These are phyloP conservation scores for Eueremaeus valkanovi DNA, from an alignment of 2,888 invertebrate species.

Conservation along the genomic window DNA sequence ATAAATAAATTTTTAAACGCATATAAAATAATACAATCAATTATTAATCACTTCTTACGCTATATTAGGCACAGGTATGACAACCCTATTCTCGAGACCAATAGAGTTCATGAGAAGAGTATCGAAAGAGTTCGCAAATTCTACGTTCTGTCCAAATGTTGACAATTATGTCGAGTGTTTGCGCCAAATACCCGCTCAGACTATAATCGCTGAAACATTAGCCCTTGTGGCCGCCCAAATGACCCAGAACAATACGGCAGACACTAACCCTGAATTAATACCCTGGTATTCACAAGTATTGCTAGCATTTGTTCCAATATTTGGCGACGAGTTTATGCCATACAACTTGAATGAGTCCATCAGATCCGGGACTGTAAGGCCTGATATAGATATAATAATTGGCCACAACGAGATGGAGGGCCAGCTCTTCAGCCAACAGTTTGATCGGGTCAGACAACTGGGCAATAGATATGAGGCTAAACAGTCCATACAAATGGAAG, in stretches of 20 bases:
- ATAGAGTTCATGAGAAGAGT: not conserved
- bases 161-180: not conserved
- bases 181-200: not conserved
- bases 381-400: not conserved
- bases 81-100: too few species aligned
- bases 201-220: too few species aligned
- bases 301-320: not conserved
- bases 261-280: not conserved
- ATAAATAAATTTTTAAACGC: not conserved
- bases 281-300: not conserved
- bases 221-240: not conserved
- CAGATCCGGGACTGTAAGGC: not conserved
- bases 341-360: not conserved
- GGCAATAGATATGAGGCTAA: not conserved
- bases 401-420: constrained; percentile 21
- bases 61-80: too few species aligned
- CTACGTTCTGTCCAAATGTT: too few species aligned
- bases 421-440: not conserved
- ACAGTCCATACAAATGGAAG: not conserved
- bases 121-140: not conserved
- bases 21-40: too few species aligned
- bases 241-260: not conserved
- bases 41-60: too few species aligned
- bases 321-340: constrained; percentile 10
- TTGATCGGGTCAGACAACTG: not conserved